Base-by-base conservation (phyloP, 1,140 invertebrate species). In the Batillaria attramentaria region DNA sequence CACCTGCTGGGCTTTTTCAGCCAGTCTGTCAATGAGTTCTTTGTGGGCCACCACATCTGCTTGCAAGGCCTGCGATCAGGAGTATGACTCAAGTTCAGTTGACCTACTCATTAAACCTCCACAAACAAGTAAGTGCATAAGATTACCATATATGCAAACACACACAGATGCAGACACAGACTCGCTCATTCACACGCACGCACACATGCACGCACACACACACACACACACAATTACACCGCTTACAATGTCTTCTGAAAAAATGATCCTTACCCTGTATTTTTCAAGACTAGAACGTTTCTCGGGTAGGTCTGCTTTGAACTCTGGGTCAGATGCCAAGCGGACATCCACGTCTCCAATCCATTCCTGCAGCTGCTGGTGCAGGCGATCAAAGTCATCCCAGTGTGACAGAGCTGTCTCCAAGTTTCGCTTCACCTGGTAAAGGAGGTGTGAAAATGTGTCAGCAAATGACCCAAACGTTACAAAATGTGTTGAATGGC, bases 251-350 rank as follows among this genome's bases (percentile, higher is more conserved):
- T 50, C 10, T 50, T 24, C 46, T 50, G 24, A 24, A 8, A 50
- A 13, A 50, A 24, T 13, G 10, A n/a, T 28, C 8, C 13, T 31
- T 46, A 90, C 96, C 87, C 95, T 96, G 35, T 97, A 96, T 93
- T 98, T 95, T 91, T 97, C 96, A n/a, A 98, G 89, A 92, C 97
- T 84, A 2, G 96, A 95, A 79, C 95, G 94, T 90, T 98, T 98
- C 85, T 98, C 97, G 70, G 95, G 96, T 18, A 98, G 91, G 89
- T 98, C 97, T 83, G 96, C 95, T 74, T 89, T 88, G n/a, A 81
- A 79, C 41, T 86, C 88, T 37, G 85, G 79, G 60, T 88, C 85
- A 77, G 94, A 93, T 60, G 95, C 93, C 66, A 97, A 95, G 16
- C 95, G 94, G 83, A 95, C 94, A 89, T 96, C 95, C 39, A 96